These are phyloP conservation scores for Charina bottae DNA, from an alignment of 2,113 vertebrate species.

Conservation along the genomic window DNA sequence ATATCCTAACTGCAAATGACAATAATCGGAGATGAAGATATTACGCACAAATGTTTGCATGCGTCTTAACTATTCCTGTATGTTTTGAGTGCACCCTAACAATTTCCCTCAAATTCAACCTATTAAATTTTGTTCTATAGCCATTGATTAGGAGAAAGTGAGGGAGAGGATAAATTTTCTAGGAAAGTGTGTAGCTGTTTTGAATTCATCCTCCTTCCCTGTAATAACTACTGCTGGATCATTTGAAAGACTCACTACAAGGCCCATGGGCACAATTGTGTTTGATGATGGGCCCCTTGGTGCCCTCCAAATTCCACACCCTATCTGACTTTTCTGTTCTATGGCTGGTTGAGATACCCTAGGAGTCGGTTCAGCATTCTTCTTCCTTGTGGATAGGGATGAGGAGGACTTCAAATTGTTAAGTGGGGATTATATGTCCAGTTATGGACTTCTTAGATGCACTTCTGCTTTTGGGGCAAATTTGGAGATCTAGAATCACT, in stretches of 20 bases:
- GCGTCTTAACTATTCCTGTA: neutral
- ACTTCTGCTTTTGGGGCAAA: neutral
- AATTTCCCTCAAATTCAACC: neutral
- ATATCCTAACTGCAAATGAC: neutral
- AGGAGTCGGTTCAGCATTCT: neutral
- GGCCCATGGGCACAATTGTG: neutral
- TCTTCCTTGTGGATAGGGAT: neutral
- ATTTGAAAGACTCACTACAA: neutral
- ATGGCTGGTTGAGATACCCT: neutral
- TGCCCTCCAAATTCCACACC: neutral
- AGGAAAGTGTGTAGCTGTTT: neutral
- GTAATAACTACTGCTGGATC: neutral
- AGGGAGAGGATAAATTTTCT: neutral
- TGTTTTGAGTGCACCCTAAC: neutral
- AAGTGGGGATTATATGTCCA: neutral
- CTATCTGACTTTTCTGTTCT: neutral
- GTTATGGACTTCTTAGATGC: neutral
- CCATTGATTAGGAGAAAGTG: neutral
- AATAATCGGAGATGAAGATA: neutral
- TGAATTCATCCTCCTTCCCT: neutral
- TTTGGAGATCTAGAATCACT: neutral
- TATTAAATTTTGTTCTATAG: neutral
- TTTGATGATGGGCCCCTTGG: neutral
- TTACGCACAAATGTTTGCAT: neutral
- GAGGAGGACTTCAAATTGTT: neutral